Percentiles rank a stretch among this genome's conserved stretches.
phyloP scores from a whole-genome alignment of 2,797 vertebrate species.

The Fistularia commersonii region DNA sequence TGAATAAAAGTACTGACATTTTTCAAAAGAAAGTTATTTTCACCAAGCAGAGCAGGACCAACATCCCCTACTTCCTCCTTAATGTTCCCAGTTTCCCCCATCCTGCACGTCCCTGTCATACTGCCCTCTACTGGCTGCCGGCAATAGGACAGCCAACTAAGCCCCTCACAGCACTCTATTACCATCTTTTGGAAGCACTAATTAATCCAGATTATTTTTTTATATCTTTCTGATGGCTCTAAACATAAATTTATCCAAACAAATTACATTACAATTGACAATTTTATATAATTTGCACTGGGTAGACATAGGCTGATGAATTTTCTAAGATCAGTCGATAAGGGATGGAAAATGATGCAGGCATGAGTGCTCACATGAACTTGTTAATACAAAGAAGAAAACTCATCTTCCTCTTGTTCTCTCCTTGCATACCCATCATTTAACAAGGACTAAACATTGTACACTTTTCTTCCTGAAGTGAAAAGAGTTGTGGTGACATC shows the following conservation, averaged over 20 bases:
- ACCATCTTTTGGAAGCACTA: too few species aligned
- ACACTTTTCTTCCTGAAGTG: constrained; percentile 29
- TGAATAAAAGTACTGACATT: background rate
- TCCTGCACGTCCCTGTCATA: constrained; percentile 16
- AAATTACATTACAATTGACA: too few species aligned
- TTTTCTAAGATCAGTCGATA: too few species aligned
- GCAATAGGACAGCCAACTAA: constrained; percentile 2
- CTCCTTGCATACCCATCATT: background rate
- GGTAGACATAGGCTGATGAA: too few species aligned
- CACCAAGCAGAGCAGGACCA: background rate
- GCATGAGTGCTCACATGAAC: background rate
- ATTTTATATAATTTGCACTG: too few species aligned
- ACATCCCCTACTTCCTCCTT: too few species aligned
- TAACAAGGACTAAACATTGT: background rate
- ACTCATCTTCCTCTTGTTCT: constrained; percentile 2
- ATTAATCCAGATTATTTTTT: too few species aligned
- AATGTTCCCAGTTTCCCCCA: background rate
- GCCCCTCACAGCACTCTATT: too few species aligned
- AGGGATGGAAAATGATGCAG: background rate
- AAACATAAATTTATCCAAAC: too few species aligned
- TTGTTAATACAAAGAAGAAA: too few species aligned
- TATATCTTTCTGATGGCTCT: too few species aligned
- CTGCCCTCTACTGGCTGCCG: constrained; percentile 46
- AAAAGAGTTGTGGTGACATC: constrained; percentile 53
- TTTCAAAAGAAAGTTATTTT: too few species aligned